A percentile compares a stretch with the other conserved stretches of the same genome.
Conservation (phyloP, 2,888 invertebrate species). For the Prenolepis imparis region DNA sequence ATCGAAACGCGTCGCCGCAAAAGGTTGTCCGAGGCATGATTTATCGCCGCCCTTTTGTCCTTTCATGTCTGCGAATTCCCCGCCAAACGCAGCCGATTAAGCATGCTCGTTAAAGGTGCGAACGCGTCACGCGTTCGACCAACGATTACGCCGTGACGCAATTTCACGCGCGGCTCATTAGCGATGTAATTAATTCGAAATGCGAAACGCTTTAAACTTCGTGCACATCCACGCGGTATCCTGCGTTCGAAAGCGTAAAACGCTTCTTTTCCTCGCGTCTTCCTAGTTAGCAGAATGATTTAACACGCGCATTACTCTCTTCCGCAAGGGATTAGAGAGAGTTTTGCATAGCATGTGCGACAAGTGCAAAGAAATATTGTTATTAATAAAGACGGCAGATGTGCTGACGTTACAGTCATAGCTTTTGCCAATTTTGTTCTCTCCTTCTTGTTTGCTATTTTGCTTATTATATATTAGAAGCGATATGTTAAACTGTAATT, state of each 20-base stretch:
- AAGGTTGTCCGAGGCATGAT: constrained; percentile 57
- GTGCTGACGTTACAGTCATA: not conserved
- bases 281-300: not conserved
- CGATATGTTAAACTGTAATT: not conserved
- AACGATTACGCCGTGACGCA: constrained; percentile 70
- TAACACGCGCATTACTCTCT: not conserved
- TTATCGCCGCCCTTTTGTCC: constrained; percentile 61
- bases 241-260: constrained; percentile 15
- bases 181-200: constrained; percentile 78
- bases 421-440: not conserved
- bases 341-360: not conserved
- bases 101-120: constrained; percentile 74
- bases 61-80: constrained; percentile 55
- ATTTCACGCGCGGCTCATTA: constrained; percentile 77
- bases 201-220: constrained; percentile 62
- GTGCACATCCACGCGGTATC: constrained; percentile 2
- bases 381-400: not conserved
- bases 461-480: not conserved
- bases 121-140: constrained; percentile 72
- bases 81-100: constrained; percentile 68
- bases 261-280: not conserved
- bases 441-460: not conserved
- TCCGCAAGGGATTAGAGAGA: not conserved
- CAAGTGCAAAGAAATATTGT: not conserved
- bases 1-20: constrained; percentile 28